Evolutionary conservation across 2,797 vertebrate species (phyloP).

Genomic region (Molossus alvarezi): DNA sequence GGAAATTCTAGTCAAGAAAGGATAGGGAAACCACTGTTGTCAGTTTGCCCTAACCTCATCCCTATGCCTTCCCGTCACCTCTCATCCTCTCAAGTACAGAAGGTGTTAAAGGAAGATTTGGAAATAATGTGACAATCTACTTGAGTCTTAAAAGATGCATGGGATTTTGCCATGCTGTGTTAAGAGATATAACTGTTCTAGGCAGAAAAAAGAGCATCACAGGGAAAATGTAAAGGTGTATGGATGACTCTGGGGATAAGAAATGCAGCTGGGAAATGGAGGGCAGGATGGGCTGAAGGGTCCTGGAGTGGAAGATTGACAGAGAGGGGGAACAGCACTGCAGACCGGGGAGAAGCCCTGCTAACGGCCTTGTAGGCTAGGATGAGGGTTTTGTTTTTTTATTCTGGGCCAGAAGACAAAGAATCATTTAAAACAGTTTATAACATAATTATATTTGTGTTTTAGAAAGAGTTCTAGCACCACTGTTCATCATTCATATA

Average conservation of each 20-base stretch:
- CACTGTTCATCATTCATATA: conserved; percentile 4
- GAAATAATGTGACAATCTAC: background rate
- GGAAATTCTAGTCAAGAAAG: background rate
- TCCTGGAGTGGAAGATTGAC: background rate
- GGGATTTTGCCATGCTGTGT: background rate
- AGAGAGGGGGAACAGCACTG: accelerated
- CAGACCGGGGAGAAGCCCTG: background rate
- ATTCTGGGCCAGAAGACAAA: background rate
- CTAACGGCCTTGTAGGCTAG: background rate
- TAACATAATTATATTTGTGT: conserved; percentile 28
- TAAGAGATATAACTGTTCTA: background rate
- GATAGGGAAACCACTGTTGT: background rate
- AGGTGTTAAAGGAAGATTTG: background rate
- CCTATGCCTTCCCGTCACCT: background rate
- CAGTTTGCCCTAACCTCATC: background rate
- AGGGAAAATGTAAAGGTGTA: background rate
- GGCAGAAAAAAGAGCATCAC: background rate
- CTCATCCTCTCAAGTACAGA: background rate
- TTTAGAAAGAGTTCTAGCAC: conserved; percentile 31
- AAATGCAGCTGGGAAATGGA: background rate
- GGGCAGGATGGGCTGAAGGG: accelerated
- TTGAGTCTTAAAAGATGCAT: background rate
- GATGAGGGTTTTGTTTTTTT: background rate
- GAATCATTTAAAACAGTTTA: conserved; percentile 20
- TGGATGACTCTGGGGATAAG: background rate